Conservation (phyloP, 1,140 invertebrate genomes). For the Diorhabda elongata region DNA sequence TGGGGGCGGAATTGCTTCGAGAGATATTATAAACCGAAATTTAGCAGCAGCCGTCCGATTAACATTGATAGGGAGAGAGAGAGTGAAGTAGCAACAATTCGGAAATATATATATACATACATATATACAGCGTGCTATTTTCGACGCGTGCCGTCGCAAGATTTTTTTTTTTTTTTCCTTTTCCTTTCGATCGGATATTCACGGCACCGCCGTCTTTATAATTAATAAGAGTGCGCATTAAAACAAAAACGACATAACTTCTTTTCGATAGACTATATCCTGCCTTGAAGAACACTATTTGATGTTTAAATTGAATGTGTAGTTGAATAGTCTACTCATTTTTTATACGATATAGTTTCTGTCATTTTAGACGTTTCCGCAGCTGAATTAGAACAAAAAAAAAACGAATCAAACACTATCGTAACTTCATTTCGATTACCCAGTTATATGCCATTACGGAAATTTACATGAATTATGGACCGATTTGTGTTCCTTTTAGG, state of each 20-base stretch:
- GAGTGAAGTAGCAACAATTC: constrained; percentile 28
- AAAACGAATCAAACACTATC: background rate
- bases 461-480: too few species aligned
- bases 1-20: constrained; percentile 35
- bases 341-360: constrained; percentile 45
- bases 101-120: too few species aligned
- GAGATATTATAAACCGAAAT: constrained; percentile 21
- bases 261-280: constrained; percentile 34
- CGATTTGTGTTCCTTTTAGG: too few species aligned
- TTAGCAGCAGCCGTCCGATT: constrained; percentile 34
- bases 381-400: constrained; percentile 33
- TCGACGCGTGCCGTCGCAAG: constrained; percentile 31
- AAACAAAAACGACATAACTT: constrained; percentile 29
- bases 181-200: too few species aligned
- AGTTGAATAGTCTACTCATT: constrained; percentile 45
- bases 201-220: background rate
- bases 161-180: background rate
- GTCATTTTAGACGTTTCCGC: constrained; percentile 39
- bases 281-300: constrained; percentile 39
- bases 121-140: constrained; percentile 29
- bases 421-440: too few species aligned
- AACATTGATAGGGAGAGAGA: constrained; percentile 27
- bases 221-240: constrained; percentile 23
- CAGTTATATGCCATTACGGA: too few species aligned
- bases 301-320: constrained; percentile 45